Evolutionary conservation across 1,140 invertebrate genomes (phyloP), one percentile per base, ranked within the genome.

Genomic region (Drosophila suzukii): DNA sequence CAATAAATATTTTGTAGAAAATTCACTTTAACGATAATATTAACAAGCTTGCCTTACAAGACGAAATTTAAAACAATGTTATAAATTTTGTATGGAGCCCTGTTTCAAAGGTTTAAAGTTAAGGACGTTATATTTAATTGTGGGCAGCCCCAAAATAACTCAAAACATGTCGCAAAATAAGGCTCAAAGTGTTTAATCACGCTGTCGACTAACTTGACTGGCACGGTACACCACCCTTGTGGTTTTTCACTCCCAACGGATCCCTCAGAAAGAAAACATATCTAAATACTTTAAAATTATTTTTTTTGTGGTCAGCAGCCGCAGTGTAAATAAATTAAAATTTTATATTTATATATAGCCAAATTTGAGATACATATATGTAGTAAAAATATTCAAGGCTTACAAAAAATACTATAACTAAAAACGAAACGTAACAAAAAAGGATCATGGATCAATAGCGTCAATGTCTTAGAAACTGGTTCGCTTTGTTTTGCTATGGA

Each of bases 131-230:
- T 32, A 8, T 32, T 10, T 34, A 41, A 38, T 12, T 62, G 13
- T 43, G 13, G 17, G 4, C 7, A 6, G 8, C 15, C 15, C 4
- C 20, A 47, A 65, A 47, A 47, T 47, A 62, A 0, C 0, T 44
- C 6, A 0, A 65, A 15, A 1, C 4, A 17, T 20, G 6, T n/a
- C 30, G 46, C 8, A 38, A 68, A 66, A 68, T 66, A 46, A 66
- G 30, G 17, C 38, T 36, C 44, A 54, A 68, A 68, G 46, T 66
- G 27, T 38, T 44, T 0, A 53, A 66, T 66, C 61, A 68, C 60
- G 60, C 27, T 30, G 20, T 43, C 30, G 12, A 53, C 47, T 6
- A 6, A 58, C 11, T 38, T 36, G 17, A 11, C 6, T 54, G 57
- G 32, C 46, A 36, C 13, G 38, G 55, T 43, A 0, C 27, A 12